Evolutionary conservation across 2,888 invertebrate genomes (phyloP).

Genomic region (Bombylius discolor): DNA sequence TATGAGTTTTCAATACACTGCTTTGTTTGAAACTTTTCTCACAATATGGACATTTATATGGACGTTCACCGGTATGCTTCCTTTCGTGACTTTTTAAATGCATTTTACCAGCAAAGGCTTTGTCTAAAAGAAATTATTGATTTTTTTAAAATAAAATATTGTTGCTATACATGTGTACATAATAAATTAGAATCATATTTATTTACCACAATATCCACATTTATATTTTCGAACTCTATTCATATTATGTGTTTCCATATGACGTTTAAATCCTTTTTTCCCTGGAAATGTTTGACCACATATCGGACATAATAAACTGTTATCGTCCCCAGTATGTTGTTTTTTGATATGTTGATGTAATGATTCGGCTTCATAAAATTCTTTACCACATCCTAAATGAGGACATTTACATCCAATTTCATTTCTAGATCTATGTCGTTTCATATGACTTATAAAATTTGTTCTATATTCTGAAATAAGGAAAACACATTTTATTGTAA

Average conservation of each 20-base stretch:
- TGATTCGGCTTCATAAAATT: background rate
- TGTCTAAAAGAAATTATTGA: background rate
- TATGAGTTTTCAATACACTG: slow-evolving; percentile 1
- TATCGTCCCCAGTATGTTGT: background rate
- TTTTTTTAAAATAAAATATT: background rate
- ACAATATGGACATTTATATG: slow-evolving; percentile 1
- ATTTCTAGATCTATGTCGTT: background rate
- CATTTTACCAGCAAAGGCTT: background rate
- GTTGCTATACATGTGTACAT: no score
- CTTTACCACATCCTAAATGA: background rate
- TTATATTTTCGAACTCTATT: background rate
- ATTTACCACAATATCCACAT: background rate
- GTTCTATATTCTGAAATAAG: background rate
- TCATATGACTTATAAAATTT: slow-evolving; percentile 1
- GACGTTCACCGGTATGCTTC: slow-evolving; percentile 2
- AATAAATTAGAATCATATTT: background rate
- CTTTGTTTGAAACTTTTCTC: background rate
- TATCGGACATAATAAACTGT: background rate
- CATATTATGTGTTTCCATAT: background rate
- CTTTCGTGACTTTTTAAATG: background rate
- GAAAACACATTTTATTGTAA: no score
- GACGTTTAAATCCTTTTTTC: background rate
- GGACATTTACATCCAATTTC: background rate
- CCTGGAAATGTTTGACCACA: background rate
- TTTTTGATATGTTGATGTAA: background rate